Base-by-base conservation (phyloP, 2,888 invertebrate species). In the Pyrgus malvae region DNA sequence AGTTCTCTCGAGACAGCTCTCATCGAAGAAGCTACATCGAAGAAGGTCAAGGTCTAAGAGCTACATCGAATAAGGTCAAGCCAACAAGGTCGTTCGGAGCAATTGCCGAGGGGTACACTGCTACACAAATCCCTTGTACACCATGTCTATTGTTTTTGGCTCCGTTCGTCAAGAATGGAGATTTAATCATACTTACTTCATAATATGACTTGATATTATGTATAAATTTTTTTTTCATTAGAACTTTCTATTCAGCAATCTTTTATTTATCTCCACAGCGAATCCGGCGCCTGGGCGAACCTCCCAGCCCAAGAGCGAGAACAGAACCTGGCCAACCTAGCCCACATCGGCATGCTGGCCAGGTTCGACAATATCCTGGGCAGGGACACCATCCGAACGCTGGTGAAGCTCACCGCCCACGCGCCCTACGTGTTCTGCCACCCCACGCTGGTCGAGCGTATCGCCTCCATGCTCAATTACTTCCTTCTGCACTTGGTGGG, bases 381-480 rank as follows among this genome's bases (percentile, higher is more conserved):
- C 0, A 93, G 94, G 48, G 95, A 97, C 80, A 99, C 98, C 0
- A 96, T 98, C 57, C 93, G 94, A 54, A 94, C 96, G 5, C 90
- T 99, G 5, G 95, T 95, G 66, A 91, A 95, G 54, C 89, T 97
- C 48, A 95, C 96, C 0, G 93, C 94, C 0, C 89, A 96, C 93
- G 75, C 94, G 91, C 76, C 94, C 88, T 81, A 76, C 38, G 95
- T 98, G 38, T 98, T 98, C 85, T 97, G 96, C 63, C 97, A 98
- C 76, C 92, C 94, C 33, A 96, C 97, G 5, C 95, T 99, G 91
- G 97, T 98, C 1, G 98, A 98, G 75, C 92, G 98, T 21, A 95
- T 99, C 56, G 97, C 98, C 0, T 94, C 96, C 7, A 99, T 99
- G 98, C 92, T 99, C 54, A 99, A 99, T 87, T 98, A 98, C 83